These are phyloP conservation scores for Delichon dasypus DNA, from an alignment of 2,797 vertebrate species.

Conservation along the genomic window DNA sequence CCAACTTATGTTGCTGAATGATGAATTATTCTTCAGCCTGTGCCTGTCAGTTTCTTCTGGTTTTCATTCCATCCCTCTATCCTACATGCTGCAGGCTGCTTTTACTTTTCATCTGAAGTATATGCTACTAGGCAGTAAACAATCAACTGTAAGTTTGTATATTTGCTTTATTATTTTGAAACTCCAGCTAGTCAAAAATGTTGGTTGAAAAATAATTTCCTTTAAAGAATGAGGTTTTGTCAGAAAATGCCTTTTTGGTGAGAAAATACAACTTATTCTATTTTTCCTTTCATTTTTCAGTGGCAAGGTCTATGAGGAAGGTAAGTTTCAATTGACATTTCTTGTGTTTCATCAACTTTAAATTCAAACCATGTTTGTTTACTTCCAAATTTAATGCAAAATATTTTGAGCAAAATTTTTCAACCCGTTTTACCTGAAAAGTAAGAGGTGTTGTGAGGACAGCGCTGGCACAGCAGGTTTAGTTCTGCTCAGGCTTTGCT, in stretches of 20 bases:
- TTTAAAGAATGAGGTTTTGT: neutral
- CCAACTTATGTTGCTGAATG: neutral
- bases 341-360: neutral
- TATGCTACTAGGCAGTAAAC: neutral
- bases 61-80: neutral
- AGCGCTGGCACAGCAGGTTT: neutral
- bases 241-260: neutral
- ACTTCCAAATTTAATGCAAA: neutral
- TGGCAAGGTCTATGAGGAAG: neutral
- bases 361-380: neutral
- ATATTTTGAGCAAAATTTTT: neutral
- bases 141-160: neutral
- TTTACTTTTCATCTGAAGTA: neutral
- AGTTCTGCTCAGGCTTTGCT: neutral
- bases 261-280: neutral
- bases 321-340: neutral
- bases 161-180: slow-evolving; percentile 10
- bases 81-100: neutral
- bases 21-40: slow-evolving; percentile 3
- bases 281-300: neutral
- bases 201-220: neutral
- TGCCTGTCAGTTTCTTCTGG: neutral
- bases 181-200: neutral
- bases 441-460: neutral
- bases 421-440: neutral